Evolutionary conservation across 92 coral and sea anemone species (phyloP).

Genomic region (Heteractis magnifica): DNA sequence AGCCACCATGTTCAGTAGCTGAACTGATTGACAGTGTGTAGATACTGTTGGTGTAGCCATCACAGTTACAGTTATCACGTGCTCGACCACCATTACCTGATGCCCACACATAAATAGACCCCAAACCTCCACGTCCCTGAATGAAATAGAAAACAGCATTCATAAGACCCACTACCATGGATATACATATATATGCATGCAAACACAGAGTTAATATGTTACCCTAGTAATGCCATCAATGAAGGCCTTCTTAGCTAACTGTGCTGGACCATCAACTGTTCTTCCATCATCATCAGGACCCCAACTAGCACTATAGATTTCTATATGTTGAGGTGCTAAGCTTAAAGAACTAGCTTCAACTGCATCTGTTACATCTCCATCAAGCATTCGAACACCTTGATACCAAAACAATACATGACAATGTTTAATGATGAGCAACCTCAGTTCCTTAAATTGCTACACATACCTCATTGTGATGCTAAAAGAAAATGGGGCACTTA

Average conservation of each 20-base stretch:
- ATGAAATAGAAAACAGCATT: not conserved
- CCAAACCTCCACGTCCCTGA: conserved; percentile 94
- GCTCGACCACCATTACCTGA: conserved; percentile 99
- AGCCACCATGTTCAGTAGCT: conserved; percentile 95
- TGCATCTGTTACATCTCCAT: conserved; percentile 99
- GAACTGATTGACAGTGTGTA: conserved; percentile 98
- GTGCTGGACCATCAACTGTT: conserved; percentile 99
- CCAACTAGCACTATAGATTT: conserved; percentile 98
- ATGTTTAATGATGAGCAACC: not conserved
- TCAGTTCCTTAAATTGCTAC: not conserved
- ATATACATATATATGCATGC: not conserved
- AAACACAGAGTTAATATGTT: not conserved
- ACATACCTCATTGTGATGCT: too few relatives aligned
- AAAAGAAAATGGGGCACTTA: not conserved
- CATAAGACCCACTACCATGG: not conserved
- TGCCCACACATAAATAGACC: conserved; percentile 98
- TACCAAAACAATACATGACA: not conserved
- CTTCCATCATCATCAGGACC: conserved; percentile 99
- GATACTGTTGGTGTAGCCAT: conserved; percentile 96
- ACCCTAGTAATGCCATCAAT: conserved; percentile 97
- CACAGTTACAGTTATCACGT: conserved; percentile 97
- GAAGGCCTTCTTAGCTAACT: conserved; percentile 96
- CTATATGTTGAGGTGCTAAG: conserved; percentile 96
- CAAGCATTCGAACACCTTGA: conserved; percentile 97
- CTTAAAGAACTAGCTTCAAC: conserved; percentile 98